Conservation (phyloP, 2,888 invertebrate species). For the Agapetus fuscipes region DNA sequence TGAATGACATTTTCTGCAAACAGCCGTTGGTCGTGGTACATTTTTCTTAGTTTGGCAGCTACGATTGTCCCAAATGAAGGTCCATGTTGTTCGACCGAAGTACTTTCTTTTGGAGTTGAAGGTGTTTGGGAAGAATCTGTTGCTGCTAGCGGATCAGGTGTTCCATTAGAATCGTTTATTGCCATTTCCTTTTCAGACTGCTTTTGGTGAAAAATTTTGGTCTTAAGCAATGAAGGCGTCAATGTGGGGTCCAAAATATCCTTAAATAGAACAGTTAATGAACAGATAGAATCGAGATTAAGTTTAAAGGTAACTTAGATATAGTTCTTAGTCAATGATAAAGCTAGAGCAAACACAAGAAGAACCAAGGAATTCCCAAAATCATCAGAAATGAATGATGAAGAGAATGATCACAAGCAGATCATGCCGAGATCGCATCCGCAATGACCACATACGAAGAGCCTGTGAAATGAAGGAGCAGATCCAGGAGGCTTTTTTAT, state of each 20-base stretch:
- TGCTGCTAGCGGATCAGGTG: constrained; percentile 1
- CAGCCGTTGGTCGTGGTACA: constrained; percentile 18
- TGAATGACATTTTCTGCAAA: constrained; percentile 18
- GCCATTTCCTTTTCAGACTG: constrained; percentile 12
- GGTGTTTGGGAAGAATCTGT: constrained; percentile 1
- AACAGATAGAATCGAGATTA: too few species aligned
- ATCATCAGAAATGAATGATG: too few species aligned
- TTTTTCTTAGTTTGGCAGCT: constrained; percentile 16
- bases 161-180: neutral
- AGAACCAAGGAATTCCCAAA: too few species aligned
- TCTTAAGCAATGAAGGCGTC: constrained; percentile 11
- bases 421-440: too few species aligned
- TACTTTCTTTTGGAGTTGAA: neutral
- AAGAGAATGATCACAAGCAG: too few species aligned
- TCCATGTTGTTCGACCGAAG: constrained; percentile 2
- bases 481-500: too few species aligned
- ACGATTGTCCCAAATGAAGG: constrained; percentile 9
- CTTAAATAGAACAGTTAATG: too few species aligned
- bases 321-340: too few species aligned
- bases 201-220: constrained; percentile 3
- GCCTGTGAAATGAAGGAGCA: too few species aligned
- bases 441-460: too few species aligned
- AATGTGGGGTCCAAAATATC: constrained; percentile 17
- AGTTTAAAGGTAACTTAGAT: too few species aligned
- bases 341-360: too few species aligned